Base-by-base conservation (phyloP, 2,888 invertebrate genomes). In the Heliconius sara region DNA sequence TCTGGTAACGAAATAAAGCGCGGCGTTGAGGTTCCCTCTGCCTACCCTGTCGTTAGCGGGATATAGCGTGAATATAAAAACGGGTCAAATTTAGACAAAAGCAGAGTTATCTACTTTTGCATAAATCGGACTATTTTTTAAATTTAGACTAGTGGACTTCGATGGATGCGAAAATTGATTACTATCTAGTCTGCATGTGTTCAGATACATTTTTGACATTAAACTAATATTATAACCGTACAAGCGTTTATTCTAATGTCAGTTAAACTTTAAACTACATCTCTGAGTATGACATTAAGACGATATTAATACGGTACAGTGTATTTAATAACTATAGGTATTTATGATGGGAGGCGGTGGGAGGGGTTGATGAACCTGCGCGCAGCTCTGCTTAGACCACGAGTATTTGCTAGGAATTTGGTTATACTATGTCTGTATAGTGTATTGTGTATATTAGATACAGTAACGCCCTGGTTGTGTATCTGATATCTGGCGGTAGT, bases 311-410 rank as follows among this genome's bases (percentile, higher is more conserved):
- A n/a, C n/a, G n/a, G 60, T 30, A 57, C 52, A 60, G 22, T 60
- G n/a, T 74, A 78, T 67, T 75, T 75, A 75, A 63, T 75, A 75
- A 75, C 27, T 75, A 75, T 83, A 80, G 79, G 79, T 83, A 84
- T 84, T 84, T 84, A 84, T 85, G 81, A 76, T 76, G 65, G 73
- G 73, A 71, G 77, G 79, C 67, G 76, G 68, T 84, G 88, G 83
- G 83, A 78, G 85, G 83, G 92, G 91, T 91, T 92, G 93, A 93
- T 93, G 93, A 93, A 93, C 92, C 90, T 89, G 90, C 89, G 92
- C 91, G 91, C 91, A 88, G 89, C 88, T 89, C 87, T 87, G 87
- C 88, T 89, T 89, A 91, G 90, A 90, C 92, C 43, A 70, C 70
- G 70, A 43, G 43, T 93, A 93, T 92, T 93, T 91, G 91, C 66